Evolutionary conservation across 2,113 vertebrate genomes (phyloP), one percentile per base, ranked within the genome.

Genomic region (Ellobius talpinus): DNA sequence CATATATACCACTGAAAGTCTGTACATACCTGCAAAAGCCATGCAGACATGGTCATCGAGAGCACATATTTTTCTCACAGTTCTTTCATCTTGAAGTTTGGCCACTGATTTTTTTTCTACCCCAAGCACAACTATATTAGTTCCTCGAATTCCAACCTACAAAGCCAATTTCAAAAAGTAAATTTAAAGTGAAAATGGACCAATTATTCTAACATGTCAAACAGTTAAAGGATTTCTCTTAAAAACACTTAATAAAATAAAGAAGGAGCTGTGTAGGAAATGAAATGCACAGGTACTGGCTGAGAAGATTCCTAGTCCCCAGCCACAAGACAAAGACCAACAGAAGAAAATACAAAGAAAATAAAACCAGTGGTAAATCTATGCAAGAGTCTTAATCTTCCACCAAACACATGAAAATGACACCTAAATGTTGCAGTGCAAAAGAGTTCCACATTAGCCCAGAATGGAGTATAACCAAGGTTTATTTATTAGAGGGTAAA

Each of bases 41-140:
- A 99, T 99, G 98, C 98, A 99, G 94, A 99, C 99, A 0, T 99
- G 99, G 94, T 99, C 99, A 91, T 99, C 99, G n/a, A 99, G 98
- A 31, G 98, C 99, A 96, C 98, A 99, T 9, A 99, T 99, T 97
- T 99, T 99, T 52, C 98, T 99, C 85, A 99, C 98, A n/a, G 99
- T 99, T 96, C 99, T 98, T 97, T 99, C 98, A 72, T 99, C 99
- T 95, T 99, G 99, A 97, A 99, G 96, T 94, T 99, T 99, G 36
- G 98, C 99, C 65, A 99, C 98, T 29, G 99, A 99, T 74, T 99
- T 99, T 98, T 99, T 99, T 97, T 99, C 99, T 8, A 98, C 98
- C n/a, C 98, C 99, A 11, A 99, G 98, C 47, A 99, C 98, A 92
- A 99, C 99, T 78, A 99, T 99, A 97, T 99, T 98, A 96, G 99